phyloP scores from a whole-genome alignment of 2,113 vertebrate genomes.

The Dipodomys ordii region DNA sequence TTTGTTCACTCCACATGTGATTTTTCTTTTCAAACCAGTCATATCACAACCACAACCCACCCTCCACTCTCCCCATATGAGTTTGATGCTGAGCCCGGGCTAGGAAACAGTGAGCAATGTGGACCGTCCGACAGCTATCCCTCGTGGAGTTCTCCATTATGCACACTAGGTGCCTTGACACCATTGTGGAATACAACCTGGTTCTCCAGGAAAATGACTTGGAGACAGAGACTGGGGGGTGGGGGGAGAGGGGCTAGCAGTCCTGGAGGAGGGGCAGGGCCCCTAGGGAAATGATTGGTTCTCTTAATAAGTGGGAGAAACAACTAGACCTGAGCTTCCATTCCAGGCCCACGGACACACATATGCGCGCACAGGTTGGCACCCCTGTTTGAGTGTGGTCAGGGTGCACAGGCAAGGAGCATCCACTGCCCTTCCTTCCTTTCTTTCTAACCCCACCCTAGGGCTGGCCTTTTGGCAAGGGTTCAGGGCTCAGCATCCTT shows the following conservation, averaged over 20 bases:
- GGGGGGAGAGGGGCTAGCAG: neutral
- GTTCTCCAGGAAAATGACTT: neutral
- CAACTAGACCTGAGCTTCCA: neutral
- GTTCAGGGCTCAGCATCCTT: accelerated
- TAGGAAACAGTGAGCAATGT: neutral
- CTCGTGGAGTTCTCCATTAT: neutral
- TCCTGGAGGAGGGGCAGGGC: neutral
- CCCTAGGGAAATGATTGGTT: neutral
- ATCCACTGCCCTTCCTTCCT: neutral
- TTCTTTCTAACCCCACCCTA: neutral
- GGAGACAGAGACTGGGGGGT: neutral
- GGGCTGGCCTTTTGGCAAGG: neutral
- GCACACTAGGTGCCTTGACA: neutral
- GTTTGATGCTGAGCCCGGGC: neutral
- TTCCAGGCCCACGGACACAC: neutral
- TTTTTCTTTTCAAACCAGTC: no score
- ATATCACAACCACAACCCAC: no score
- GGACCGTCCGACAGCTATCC: neutral
- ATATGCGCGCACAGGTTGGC: neutral
- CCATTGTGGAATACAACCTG: neutral
- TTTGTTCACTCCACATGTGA: no score
- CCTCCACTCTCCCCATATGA: neutral
- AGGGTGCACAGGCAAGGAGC: no score
- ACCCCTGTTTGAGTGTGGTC: neutral
- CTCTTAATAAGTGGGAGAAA: neutral